Evolutionary conservation across 2,113 vertebrate species (phyloP).

Genomic region (Eolophus roseicapilla): DNA sequence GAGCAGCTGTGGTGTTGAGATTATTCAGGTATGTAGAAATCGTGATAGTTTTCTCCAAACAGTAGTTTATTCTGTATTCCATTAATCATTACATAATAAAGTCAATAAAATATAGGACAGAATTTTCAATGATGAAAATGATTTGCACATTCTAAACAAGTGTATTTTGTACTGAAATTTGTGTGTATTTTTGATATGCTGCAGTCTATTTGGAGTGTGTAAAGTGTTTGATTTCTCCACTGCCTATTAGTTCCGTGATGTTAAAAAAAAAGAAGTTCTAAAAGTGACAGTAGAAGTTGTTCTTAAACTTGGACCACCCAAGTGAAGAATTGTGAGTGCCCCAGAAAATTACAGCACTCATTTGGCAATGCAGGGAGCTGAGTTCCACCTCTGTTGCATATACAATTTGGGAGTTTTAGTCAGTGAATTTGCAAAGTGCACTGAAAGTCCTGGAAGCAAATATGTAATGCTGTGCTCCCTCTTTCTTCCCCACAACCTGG

Average conservation of each 20-base stretch:
- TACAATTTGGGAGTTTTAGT: not conserved
- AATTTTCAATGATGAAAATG: not conserved
- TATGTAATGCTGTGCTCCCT: not conserved
- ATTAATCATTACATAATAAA: not conserved
- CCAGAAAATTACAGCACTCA: not conserved
- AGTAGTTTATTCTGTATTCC: not conserved
- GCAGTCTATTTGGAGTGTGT: not conserved
- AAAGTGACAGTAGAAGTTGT: not conserved
- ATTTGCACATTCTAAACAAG: not conserved
- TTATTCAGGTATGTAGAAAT: not conserved
- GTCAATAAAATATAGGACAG: not conserved
- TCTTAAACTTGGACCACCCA: not conserved
- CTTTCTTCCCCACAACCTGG: not conserved
- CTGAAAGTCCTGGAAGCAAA: not conserved
- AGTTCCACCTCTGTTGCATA: not conserved
- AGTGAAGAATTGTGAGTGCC: not conserved
- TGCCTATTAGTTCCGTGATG: not conserved
- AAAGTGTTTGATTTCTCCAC: not conserved
- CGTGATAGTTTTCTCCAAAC: not conserved
- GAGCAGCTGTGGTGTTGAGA: not conserved
- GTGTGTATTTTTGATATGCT: not conserved
- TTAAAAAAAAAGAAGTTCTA: not conserved
- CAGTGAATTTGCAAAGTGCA: not conserved
- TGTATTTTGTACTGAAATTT: not conserved
- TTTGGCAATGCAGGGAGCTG: not conserved